Conservation (phyloP, 2,113 vertebrate species). For the Corythaixoides concolor region DNA sequence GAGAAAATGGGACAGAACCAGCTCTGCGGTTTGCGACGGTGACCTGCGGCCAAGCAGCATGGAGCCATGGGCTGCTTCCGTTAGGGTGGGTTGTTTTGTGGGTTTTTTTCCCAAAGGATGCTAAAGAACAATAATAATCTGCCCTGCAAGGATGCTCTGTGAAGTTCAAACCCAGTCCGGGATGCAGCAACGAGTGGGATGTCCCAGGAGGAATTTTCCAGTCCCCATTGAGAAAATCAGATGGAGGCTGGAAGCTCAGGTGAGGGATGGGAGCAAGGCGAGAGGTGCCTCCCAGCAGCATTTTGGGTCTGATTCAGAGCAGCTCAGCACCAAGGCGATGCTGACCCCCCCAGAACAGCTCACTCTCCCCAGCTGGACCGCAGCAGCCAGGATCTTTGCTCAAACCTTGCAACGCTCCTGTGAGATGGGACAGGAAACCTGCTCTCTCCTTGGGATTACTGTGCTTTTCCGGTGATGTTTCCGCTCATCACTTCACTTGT, state of each 20-base stretch:
- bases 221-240: background rate
- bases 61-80: background rate
- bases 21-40: background rate
- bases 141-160: background rate
- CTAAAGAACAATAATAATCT: background rate
- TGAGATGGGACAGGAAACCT: background rate
- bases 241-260: background rate
- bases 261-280: background rate
- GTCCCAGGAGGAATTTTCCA: fast-evolving
- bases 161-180: background rate
- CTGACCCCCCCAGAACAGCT: background rate
- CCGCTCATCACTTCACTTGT: background rate
- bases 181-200: background rate
- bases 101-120: background rate
- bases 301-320: background rate
- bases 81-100: too few species aligned
- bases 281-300: background rate
- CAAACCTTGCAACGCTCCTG: background rate
- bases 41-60: background rate
- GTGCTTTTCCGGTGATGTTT: background rate
- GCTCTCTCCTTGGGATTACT: fast-evolving
- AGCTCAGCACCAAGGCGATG: background rate
- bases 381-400: background rate
- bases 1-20: background rate
- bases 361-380: background rate